phyloP scores from a whole-genome alignment of 2,797 vertebrate genomes.

The Chromobotia macracanthus region DNA sequence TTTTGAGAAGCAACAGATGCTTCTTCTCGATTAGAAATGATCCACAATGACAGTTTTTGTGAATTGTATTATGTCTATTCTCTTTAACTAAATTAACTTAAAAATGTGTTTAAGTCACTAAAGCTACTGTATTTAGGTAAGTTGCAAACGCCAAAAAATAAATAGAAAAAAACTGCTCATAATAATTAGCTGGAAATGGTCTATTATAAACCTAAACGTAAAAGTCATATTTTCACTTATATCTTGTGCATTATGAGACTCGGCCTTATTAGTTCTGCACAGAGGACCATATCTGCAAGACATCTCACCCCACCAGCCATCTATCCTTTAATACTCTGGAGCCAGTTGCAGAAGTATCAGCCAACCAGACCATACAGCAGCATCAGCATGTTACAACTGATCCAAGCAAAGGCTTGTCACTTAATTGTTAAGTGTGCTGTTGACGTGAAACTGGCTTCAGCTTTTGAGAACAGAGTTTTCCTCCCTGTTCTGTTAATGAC shows the following conservation, averaged over 20 bases:
- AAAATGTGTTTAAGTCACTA: too few species aligned
- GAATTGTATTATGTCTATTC: too few species aligned
- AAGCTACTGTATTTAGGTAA: too few species aligned
- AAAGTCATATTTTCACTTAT: neutral
- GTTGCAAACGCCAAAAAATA: too few species aligned
- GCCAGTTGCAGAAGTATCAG: neutral
- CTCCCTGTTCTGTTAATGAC: conserved; percentile 45
- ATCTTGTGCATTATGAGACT: neutral
- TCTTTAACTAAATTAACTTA: too few species aligned
- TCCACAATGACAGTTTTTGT: too few species aligned
- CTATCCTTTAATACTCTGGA: neutral
- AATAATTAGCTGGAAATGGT: neutral
- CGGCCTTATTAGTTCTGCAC: conserved; percentile 13
- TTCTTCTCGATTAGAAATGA: neutral
- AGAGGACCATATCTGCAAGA: conserved; percentile 30
- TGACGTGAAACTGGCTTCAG: conserved; percentile 28
- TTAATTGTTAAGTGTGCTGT: conserved; percentile 18
- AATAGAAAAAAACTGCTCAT: too few species aligned
- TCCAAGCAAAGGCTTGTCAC: neutral
- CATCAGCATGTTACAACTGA: neutral
- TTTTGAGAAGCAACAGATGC: neutral
- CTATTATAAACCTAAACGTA: neutral
- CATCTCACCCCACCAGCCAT: conserved; percentile 25
- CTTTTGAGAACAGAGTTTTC: conserved; percentile 23
- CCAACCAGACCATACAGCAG: neutral